phyloP scores from a whole-genome alignment of 2,113 vertebrate genomes.

The Marmota flaviventris region DNA sequence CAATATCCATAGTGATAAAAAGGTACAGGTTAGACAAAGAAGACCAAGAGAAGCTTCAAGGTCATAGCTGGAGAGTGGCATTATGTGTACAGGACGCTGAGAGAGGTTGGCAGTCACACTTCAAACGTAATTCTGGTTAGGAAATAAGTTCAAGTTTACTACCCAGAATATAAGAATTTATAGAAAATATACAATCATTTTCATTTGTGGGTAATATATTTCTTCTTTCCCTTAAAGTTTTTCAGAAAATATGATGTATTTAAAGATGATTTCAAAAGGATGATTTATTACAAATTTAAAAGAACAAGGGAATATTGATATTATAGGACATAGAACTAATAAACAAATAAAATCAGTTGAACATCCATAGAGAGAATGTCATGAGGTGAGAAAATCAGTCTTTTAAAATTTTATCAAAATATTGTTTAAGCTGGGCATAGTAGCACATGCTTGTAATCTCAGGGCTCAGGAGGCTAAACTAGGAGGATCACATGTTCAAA shows the following conservation, averaged over 20 bases:
- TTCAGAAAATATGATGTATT: slow-evolving; percentile 24
- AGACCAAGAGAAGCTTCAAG: neutral
- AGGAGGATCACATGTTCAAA: too few relatives aligned
- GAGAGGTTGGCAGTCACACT: neutral
- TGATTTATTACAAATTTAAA: neutral
- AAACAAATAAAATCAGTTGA: neutral
- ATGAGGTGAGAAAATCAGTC: neutral
- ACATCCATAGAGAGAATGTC: neutral
- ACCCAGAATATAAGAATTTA: neutral
- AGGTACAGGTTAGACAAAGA: neutral
- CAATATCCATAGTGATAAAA: neutral
- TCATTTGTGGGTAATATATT: neutral
- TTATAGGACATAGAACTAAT: neutral
- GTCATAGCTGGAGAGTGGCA: neutral
- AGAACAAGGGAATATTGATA: neutral
- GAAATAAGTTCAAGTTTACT: neutral
- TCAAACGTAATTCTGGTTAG: neutral
- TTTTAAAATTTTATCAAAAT: slow-evolving; percentile 23
- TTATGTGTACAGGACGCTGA: neutral
- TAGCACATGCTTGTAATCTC: too few relatives aligned
- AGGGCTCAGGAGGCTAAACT: too few relatives aligned
- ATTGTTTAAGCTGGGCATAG: neutral
- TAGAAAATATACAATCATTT: neutral
- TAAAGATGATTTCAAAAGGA: neutral
- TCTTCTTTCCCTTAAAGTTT: neutral